These are phyloP conservation scores for Athene cunicularia DNA, from an alignment of 2,113 vertebrate species.

Conservation along the genomic window DNA sequence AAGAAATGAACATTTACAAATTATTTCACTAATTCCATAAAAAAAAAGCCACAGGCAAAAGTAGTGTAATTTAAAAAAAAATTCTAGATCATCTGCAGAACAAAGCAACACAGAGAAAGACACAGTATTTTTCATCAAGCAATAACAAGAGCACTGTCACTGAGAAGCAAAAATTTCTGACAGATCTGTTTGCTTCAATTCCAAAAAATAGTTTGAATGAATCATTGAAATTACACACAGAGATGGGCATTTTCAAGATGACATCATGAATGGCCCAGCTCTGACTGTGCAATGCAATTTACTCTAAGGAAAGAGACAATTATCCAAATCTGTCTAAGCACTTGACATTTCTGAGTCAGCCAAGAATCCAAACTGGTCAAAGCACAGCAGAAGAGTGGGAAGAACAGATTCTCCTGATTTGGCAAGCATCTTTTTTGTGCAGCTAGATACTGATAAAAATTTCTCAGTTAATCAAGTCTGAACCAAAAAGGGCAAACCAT, in stretches of 20 bases:
- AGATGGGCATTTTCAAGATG: not conserved
- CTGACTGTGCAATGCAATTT: slow-evolving; percentile 8
- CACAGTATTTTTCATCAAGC: not conserved
- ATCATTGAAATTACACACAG: not conserved
- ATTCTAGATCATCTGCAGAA: not conserved
- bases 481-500: not conserved
- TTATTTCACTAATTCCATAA: not conserved
- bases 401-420: not conserved
- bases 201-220: not conserved
- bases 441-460: not conserved
- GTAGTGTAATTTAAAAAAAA: not conserved
- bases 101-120: not conserved
- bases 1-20: not conserved
- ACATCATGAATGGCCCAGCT: not conserved
- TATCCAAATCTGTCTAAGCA: not conserved
- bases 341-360: not conserved
- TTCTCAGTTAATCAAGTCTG: not conserved
- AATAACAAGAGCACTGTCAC: not conserved
- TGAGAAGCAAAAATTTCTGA: not conserved
- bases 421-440: not conserved
- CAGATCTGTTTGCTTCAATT: not conserved
- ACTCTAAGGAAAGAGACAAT: slow-evolving; percentile 1
- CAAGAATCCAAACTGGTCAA: not conserved
- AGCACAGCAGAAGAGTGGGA: not conserved
- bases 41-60: not conserved